Percentiles rank a stretch among this genome's conserved stretches.
These are phyloP conservation scores for Semicossyphus pulcher DNA, from an alignment of 2,113 vertebrate genomes.

Conservation along the genomic window DNA sequence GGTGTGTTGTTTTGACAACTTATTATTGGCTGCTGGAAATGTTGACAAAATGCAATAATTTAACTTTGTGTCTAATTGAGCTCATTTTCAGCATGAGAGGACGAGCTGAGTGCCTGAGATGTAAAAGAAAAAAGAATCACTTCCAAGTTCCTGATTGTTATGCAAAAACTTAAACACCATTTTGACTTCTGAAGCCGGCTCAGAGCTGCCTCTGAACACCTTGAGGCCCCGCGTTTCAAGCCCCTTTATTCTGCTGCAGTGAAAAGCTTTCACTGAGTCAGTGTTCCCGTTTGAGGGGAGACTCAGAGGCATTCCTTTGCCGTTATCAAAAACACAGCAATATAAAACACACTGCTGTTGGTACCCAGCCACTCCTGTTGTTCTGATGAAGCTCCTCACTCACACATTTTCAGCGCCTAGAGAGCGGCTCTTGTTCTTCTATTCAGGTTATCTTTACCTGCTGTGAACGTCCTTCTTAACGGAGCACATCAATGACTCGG, in stretches of 20 bases:
- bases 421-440: background rate
- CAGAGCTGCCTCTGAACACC: slow-evolving; percentile 6
- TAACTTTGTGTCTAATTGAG: slow-evolving; percentile 41
- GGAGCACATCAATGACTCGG: background rate
- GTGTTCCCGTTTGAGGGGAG: slow-evolving; percentile 8
- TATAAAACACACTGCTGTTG: too few species aligned
- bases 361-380: background rate
- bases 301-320: background rate
- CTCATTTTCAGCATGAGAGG: slow-evolving; percentile 25
- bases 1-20: slow-evolving; percentile 61
- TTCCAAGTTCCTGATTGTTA: background rate
- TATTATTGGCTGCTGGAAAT: slow-evolving; percentile 45
- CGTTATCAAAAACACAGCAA: slow-evolving; percentile 1
- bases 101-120: slow-evolving; percentile 4
- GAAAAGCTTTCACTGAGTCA: slow-evolving; percentile 34
- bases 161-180: background rate
- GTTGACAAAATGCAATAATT: slow-evolving; percentile 62
- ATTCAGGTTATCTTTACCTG: background rate
- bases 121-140: background rate
- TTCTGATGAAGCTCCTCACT: background rate
- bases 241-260: slow-evolving; percentile 17
- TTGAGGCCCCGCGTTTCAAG: slow-evolving; percentile 12
- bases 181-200: slow-evolving; percentile 9
- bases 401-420: too few species aligned
- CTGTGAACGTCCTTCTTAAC: background rate